Evolutionary conservation across 2,888 invertebrate species (phyloP).

Genomic region (Sylvicola fuscatus): DNA sequence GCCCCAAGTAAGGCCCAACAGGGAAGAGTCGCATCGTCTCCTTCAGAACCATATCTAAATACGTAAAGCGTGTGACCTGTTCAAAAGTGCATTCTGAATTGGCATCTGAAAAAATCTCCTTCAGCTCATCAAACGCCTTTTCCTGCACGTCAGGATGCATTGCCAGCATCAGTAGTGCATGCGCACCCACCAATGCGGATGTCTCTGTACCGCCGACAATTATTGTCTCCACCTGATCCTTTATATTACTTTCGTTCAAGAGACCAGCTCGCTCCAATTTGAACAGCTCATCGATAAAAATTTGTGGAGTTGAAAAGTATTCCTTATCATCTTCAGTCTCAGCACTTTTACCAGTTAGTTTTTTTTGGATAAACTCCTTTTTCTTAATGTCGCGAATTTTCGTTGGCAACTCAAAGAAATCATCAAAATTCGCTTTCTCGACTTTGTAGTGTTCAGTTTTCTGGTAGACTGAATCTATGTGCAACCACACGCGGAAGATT

Average conservation of each 20-base stretch:
- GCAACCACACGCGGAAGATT: slow-evolving; percentile 1
- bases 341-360: neutral
- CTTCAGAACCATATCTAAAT: slow-evolving; percentile 4
- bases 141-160: slow-evolving; percentile 5
- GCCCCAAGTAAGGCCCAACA: slow-evolving; percentile 4
- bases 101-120: neutral
- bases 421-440: slow-evolving; percentile 2
- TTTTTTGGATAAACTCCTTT: too few relatives aligned
- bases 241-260: neutral
- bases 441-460: neutral
- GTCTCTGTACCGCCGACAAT: slow-evolving; percentile 4
- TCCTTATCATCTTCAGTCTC: neutral
- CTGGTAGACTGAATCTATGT: slow-evolving; percentile 1
- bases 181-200: slow-evolving; percentile 1
- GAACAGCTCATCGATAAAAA: slow-evolving; percentile 5
- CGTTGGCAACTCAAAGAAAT: too few relatives aligned
- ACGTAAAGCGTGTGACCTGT: slow-evolving; percentile 1
- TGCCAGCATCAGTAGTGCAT: slow-evolving; percentile 2
- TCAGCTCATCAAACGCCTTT: slow-evolving; percentile 3
- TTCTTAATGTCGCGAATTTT: too few relatives aligned
- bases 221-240: slow-evolving; percentile 3
- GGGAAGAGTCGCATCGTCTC: slow-evolving; percentile 5
- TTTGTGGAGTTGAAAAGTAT: slow-evolving; percentile 3
- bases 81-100: slow-evolving; percentile 1
- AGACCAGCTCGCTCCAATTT: neutral